phyloP scores from a whole-genome alignment of 2,113 vertebrate genomes.

The Phalacrocorax brasilianus region DNA sequence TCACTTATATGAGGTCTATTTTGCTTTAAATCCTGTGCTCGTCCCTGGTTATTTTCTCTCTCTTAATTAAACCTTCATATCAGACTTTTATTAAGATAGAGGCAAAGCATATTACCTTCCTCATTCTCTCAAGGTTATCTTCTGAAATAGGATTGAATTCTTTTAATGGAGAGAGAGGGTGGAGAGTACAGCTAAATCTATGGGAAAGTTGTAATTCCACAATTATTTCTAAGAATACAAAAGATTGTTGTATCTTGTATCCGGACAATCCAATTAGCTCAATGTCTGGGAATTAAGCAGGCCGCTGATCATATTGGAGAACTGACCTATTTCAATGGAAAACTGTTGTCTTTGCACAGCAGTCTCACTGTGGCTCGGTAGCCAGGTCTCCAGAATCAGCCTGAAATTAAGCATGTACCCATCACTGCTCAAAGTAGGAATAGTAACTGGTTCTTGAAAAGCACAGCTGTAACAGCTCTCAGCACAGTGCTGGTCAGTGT shows the following conservation, averaged over 20 bases:
- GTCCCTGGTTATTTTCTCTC: slow-evolving; percentile 3
- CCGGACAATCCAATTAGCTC: slow-evolving; percentile 39
- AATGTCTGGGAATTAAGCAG: not conserved
- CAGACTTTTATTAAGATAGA: slow-evolving; percentile 38
- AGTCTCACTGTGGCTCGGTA: fast-evolving
- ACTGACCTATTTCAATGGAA: not conserved
- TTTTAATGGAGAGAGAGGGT: not conserved
- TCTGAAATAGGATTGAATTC: slow-evolving; percentile 7
- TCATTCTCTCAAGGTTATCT: slow-evolving; percentile 43
- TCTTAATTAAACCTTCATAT: slow-evolving; percentile 51
- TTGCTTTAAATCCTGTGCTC: slow-evolving; percentile 16
- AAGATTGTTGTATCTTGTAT: slow-evolving; percentile 8
- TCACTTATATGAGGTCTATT: not conserved
- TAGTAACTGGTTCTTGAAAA: not conserved
- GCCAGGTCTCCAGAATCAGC: not conserved
- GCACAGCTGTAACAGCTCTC: not conserved
- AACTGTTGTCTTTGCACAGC: not conserved
- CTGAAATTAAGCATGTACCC: not conserved
- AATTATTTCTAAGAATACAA: slow-evolving; percentile 23
- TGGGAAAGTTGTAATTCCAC: slow-evolving; percentile 24
- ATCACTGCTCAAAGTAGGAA: not conserved
- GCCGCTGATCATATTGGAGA: not conserved
- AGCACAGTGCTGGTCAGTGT: not conserved
- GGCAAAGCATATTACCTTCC: not conserved
- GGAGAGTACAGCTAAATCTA: not conserved